Percentiles rank a stretch among this genome's conserved stretches.
These are phyloP conservation scores for Gymnarchus niloticus DNA, from an alignment of 2,113 vertebrate genomes.

Conservation along the genomic window DNA sequence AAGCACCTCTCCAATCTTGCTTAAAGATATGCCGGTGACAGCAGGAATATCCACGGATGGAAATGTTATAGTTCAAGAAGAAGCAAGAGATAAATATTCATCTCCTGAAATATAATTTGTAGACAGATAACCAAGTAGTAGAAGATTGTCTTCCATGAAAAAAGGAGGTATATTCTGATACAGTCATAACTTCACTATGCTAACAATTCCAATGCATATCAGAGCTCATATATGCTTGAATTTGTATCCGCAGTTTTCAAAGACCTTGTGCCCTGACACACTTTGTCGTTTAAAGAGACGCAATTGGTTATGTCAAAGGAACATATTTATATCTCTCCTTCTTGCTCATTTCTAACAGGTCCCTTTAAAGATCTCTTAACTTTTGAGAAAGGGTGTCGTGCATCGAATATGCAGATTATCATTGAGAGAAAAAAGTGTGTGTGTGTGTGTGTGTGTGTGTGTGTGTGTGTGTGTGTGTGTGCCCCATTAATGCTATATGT, in stretches of 20 bases:
- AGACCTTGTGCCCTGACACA: background rate
- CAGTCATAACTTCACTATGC: background rate
- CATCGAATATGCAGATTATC: background rate
- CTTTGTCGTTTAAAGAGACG: background rate
- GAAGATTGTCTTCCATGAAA: background rate
- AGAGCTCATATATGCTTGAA: constrained; percentile 3
- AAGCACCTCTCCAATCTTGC: background rate
- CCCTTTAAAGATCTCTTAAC: background rate
- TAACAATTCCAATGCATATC: constrained; percentile 10
- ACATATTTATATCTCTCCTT: background rate
- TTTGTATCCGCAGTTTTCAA: background rate
- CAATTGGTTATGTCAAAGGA: background rate
- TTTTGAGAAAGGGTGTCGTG: background rate
- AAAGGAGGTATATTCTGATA: background rate
- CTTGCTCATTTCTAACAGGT: background rate
- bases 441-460: background rate
- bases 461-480: background rate
- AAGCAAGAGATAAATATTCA: background rate
- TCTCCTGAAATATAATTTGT: background rate
- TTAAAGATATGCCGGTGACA: background rate
- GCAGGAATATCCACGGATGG: background rate
- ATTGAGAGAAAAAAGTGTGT: background rate
- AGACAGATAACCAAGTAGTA: background rate
- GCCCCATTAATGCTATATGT: background rate
- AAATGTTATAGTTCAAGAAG: background rate